phyloP scores from a whole-genome alignment of 1,140 invertebrate species.

The Aphis gossypii region DNA sequence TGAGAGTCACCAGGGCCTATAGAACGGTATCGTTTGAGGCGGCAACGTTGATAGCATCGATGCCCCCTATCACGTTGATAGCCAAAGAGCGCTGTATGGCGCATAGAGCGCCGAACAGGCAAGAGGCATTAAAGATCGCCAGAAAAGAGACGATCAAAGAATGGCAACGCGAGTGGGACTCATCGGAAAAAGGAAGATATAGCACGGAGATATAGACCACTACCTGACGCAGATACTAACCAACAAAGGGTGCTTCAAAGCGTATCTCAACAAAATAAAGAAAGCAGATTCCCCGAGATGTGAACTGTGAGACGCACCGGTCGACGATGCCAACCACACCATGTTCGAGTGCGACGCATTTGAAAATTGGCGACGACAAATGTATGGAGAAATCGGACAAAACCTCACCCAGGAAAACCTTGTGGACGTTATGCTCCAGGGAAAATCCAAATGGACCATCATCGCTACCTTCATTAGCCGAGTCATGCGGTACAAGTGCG shows the following conservation, averaged over 20 bases:
- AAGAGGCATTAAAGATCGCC: not conserved
- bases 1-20: not conserved
- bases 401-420: too few relatives aligned
- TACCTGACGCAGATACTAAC: not conserved
- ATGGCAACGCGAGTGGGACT: not conserved
- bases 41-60: not conserved
- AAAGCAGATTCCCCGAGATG: not conserved
- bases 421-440: too few relatives aligned
- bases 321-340: not conserved
- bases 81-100: not conserved
- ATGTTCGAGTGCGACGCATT: not conserved
- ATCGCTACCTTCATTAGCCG: too few relatives aligned
- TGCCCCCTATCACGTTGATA: not conserved
- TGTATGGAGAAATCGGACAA: not conserved
- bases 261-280: not conserved
- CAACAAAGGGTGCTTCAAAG: not conserved
- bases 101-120: not conserved
- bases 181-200: not conserved
- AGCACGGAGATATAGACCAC: not conserved
- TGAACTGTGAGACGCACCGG: not conserved
- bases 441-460: too few relatives aligned
- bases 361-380: not conserved
- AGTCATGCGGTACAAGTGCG: too few relatives aligned
- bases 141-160: not conserved
- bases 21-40: not conserved